Base-by-base conservation (phyloP, 2,888 invertebrate genomes). In the Drosophila acutilabella region DNA sequence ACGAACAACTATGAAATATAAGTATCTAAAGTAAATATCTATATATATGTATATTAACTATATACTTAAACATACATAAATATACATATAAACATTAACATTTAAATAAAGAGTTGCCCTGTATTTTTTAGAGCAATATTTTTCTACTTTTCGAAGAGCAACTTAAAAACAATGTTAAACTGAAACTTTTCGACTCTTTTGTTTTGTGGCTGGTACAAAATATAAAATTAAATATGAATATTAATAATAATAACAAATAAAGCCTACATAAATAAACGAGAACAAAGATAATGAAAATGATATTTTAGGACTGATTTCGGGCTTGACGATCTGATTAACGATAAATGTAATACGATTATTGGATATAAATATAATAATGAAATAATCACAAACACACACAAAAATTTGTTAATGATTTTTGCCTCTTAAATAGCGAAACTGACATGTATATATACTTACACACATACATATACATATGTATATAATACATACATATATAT, bases 81-180 rank as follows among this genome's bases (percentile, higher is more conserved):
- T 33, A n/a, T n/a, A n/a, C n/a, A n/a, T n/a, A n/a, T n/a, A n/a
- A 42, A 47, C 16, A 52, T 51, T 33, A 20, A 33, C 40, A 47
- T 52, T 45, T 61, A 30, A 40, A 45, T 54, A 67, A 61, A 69
- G 60, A 75, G 79, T 86, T 84, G 81, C 69, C 71, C 87, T 79
- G 79, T 84, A 82, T 87, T 82, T 84, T 81, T 87, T 82, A 82
- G 84, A 77, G 79, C 81, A 81, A 87, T 79, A 81, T 82, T 82
- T 82, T 82, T 82, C 81, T 82, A 82, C 82, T 74, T 82, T 87
- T 83, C 75, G 76, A 81, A 62, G 52, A 78, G 79, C 48, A 78
- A 62, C 47, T 41, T 23, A 8, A 30, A 30, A 30, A 52, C 41
- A 48, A 26, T 36, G 36, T 11, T 26, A 30, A 56, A 64, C 18